Percentiles rank a stretch among this genome's conserved stretches.
Evolutionary conservation across 2,797 vertebrate genomes (phyloP).

Genomic region (Sebastes iracundus): DNA sequence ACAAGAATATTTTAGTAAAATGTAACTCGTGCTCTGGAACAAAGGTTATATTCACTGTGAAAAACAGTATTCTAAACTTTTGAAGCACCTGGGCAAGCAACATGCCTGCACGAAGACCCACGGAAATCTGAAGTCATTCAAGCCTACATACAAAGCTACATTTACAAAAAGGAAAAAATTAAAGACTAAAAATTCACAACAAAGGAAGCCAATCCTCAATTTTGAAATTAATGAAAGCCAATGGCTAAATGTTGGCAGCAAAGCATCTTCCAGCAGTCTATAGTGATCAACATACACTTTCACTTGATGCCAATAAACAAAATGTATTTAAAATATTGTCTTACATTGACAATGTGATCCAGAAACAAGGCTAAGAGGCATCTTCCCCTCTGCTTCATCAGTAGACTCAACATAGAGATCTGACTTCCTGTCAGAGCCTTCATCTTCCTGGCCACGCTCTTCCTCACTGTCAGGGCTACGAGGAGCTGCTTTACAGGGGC

Average conservation of each 20-base stretch:
- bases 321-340: background rate
- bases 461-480: background rate
- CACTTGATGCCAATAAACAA: background rate
- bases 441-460: constrained; percentile 2
- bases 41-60: too few relatives aligned
- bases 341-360: constrained; percentile 9
- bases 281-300: background rate
- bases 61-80: too few relatives aligned
- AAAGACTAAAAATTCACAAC: background rate
- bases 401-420: background rate
- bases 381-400: constrained; percentile 3
- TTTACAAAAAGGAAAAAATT: background rate
- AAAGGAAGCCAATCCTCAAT: background rate
- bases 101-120: too few relatives aligned
- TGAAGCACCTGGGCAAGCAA: too few relatives aligned
- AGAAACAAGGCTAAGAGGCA: background rate
- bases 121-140: too few relatives aligned
- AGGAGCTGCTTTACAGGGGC: background rate
- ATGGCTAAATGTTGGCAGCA: background rate
- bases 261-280: background rate
- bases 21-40: too few relatives aligned
- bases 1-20: too few relatives aligned
- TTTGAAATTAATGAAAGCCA: background rate
- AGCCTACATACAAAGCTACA: background rate
- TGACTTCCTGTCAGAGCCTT: background rate